These are phyloP conservation scores for Caenorhabditis wallacei DNA, from an alignment of 2,888 invertebrate species.

Conservation along the genomic window DNA sequence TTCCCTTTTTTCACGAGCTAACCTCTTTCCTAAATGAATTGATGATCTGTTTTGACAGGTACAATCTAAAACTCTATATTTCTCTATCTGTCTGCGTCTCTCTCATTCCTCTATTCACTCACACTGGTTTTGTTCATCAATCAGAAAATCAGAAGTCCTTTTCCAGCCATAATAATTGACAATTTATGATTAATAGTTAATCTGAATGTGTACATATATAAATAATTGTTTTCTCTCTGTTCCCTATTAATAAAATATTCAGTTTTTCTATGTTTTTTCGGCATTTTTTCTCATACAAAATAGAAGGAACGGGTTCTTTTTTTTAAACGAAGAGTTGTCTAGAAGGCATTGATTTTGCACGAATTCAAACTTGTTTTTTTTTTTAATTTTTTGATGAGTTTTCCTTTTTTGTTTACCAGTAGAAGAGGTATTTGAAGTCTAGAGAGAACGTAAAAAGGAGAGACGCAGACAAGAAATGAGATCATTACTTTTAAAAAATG, in stretches of 20 bases:
- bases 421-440: too few relatives aligned
- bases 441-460: too few relatives aligned
- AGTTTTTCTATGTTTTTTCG: neutral
- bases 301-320: too few relatives aligned
- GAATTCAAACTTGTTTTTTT: too few relatives aligned
- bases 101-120: constrained; percentile 14
- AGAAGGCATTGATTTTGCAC: too few relatives aligned
- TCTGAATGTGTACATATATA: neutral
- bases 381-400: too few relatives aligned
- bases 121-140: constrained; percentile 45
- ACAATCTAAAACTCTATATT: constrained; percentile 51
- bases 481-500: too few relatives aligned
- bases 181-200: neutral
- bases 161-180: neutral
- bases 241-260: neutral
- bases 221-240: neutral
- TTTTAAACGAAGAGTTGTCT: too few relatives aligned
- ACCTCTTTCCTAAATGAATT: constrained; percentile 1
- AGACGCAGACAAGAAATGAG: too few relatives aligned
- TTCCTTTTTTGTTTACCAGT: too few relatives aligned
- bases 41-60: constrained; percentile 52
- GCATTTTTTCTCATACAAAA: neutral
- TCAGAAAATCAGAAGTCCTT: neutral
- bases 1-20: neutral
- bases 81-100: constrained; percentile 30